A percentile compares a stretch with the other conserved stretches of the same genome.
Evolutionary conservation across 2,797 vertebrate species (phyloP).

Genomic region (Sciurus carolinensis): DNA sequence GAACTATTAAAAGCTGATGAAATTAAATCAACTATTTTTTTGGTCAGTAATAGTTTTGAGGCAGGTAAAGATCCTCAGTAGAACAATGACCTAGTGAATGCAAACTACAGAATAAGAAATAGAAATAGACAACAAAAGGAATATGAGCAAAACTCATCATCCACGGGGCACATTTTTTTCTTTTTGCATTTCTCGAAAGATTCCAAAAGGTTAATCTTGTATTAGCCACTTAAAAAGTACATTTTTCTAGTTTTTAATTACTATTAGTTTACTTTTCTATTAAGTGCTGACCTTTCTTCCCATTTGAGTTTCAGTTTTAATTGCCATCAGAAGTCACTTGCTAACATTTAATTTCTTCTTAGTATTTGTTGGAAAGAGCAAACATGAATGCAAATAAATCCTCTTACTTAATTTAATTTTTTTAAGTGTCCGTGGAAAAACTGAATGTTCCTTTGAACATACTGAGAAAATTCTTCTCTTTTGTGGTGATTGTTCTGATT

Average conservation of each 20-base stretch:
- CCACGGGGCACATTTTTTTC: neutral
- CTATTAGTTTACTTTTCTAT: constrained; percentile 50
- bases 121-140: constrained; percentile 42
- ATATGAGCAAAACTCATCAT: constrained; percentile 14
- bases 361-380: constrained; percentile 43
- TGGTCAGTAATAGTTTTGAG: neutral
- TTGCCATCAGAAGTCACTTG: constrained; percentile 62
- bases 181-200: constrained; percentile 36
- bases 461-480: constrained; percentile 30
- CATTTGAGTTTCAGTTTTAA: constrained; percentile 66
- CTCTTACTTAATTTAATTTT: constrained; percentile 62
- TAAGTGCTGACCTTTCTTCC: constrained; percentile 58
- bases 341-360: constrained; percentile 68
- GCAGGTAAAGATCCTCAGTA: constrained; percentile 2
- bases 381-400: constrained; percentile 65
- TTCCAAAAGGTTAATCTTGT: constrained; percentile 61
- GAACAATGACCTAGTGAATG: neutral
- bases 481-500: constrained; percentile 46
- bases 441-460: constrained; percentile 62
- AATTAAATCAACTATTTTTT: constrained; percentile 64
- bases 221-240: constrained; percentile 50
- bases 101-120: constrained; percentile 47
- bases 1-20: constrained; percentile 24
- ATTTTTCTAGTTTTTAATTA: constrained; percentile 62
- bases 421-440: constrained; percentile 51